phyloP scores from a whole-genome alignment of 2,888 invertebrate genomes.

The Pardosa pseudoannulata region DNA sequence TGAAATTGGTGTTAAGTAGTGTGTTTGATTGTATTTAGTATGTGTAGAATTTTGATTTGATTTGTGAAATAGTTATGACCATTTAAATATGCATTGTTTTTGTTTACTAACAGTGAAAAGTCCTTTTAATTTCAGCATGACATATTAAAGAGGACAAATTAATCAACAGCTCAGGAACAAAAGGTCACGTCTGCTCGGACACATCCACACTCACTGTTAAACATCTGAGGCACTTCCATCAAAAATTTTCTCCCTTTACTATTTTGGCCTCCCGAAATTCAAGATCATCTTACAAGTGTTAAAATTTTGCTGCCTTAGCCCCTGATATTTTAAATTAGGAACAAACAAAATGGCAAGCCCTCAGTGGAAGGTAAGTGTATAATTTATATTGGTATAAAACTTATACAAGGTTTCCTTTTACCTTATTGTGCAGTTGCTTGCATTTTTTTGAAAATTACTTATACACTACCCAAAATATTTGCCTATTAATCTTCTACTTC shows the following conservation, averaged over 20 bases:
- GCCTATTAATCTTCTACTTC: no score
- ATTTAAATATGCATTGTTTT: no score
- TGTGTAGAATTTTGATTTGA: no score
- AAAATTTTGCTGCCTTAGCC: constrained; percentile 57
- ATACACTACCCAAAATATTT: no score
- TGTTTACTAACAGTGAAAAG: no score
- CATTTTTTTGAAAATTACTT: no score
- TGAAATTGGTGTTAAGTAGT: no score
- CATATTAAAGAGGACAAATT: constrained; percentile 67
- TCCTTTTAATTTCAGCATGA: constrained; percentile 56
- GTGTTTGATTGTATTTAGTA: no score
- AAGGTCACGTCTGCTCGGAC: constrained; percentile 72
- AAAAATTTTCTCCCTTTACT: constrained; percentile 48
- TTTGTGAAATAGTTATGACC: not conserved
- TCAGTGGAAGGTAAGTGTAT: constrained; percentile 79
- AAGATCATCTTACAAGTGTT: constrained; percentile 52
- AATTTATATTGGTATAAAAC: no score
- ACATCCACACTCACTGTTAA: constrained; percentile 74
- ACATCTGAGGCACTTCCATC: constrained; percentile 74
- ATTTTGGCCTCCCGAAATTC: constrained; percentile 60
- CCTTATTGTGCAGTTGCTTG: no score
- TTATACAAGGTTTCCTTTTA: no score
- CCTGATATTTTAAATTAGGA: constrained; percentile 47
- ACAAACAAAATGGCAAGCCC: constrained; percentile 77
- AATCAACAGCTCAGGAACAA: constrained; percentile 69